Conservation (phyloP, 2,888 invertebrate genomes). For the Andrena minutula region DNA sequence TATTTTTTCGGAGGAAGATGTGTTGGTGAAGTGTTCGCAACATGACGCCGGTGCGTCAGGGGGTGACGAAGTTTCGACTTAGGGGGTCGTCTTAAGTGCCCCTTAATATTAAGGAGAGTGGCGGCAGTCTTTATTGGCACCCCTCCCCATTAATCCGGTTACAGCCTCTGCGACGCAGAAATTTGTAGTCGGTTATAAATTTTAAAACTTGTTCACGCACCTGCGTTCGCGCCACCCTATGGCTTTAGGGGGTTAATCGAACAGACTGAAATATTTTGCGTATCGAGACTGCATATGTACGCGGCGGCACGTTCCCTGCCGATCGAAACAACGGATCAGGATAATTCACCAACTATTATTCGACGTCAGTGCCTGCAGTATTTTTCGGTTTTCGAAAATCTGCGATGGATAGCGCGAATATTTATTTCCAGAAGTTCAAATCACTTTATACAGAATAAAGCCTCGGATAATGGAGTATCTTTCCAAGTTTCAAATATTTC, state of each 20-base stretch:
- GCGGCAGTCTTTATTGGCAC: slow-evolving; percentile 63
- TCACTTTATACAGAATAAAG: background rate
- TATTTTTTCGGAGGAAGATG: background rate
- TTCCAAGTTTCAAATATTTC: too few relatives aligned
- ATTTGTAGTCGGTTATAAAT: slow-evolving; percentile 74
- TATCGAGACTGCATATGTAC: slow-evolving; percentile 1
- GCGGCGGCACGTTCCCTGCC: background rate
- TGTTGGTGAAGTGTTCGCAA: background rate
- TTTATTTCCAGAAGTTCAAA: background rate
- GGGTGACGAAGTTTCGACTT: slow-evolving; percentile 56
- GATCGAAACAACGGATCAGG: background rate
- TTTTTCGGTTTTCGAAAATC: background rate
- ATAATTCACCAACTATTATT: too few relatives aligned
- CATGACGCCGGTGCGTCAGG: background rate
- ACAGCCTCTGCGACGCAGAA: slow-evolving; percentile 52
- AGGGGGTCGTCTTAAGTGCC: slow-evolving; percentile 60
- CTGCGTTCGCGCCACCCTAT: slow-evolving; percentile 55
- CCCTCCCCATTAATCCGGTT: slow-evolving; percentile 68
- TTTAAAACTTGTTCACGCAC: slow-evolving; percentile 73
- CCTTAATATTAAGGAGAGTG: slow-evolving; percentile 69
- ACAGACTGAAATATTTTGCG: slow-evolving; percentile 28
- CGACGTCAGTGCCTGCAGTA: background rate
- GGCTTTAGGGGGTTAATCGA: slow-evolving; percentile 55
- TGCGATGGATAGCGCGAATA: background rate
- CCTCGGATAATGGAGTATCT: background rate